Evolutionary conservation across 2,113 vertebrate genomes (phyloP), one percentile per base, ranked within the genome.

Genomic region (Salvelinus sp.): DNA sequence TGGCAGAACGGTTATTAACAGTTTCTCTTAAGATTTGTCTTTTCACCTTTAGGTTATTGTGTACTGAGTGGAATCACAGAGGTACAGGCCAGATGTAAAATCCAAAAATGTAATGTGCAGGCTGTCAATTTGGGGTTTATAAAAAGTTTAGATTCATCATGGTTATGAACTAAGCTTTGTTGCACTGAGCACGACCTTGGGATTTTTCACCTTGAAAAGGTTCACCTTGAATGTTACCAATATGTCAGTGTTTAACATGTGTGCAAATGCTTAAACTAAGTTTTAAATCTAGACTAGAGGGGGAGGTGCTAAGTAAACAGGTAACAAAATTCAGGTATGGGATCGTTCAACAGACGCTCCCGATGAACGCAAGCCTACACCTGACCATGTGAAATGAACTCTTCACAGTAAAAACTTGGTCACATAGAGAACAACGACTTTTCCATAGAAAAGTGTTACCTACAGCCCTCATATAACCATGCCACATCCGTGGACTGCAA

Each of bases 11-110:
- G 96, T 98, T 95, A 98, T 98, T 99, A 98, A 98, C 95, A 85
- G 93, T 97, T 93, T 98, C 95, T 97, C 92, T 95, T 95, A 96
- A 99, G 97, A 96, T 98, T 94, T 93, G 96, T 92, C 95, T 95
- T 95, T 95, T 97, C 95, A 96, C 95, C 96, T 96, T 95, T 97
- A 98, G 97, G 97, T 96, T 89, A 89, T 88, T 92, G 87, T 92
- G 89, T 91, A 94, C 94, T 96, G 95, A 95, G 90, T 95, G 95
- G 91, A 93, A 95, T 95, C 96, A 97, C 97, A 97, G 94, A 98
- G 98, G 95, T 99, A 98, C 96, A 99, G 97, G 96, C 97, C 95
- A 96, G 92, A 93, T 94, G 90, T 87, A 79, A 93, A 93, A 91
- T 88, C 89, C 89, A 87, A 90, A 87, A 91, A 91, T 90, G 93